phyloP scores from a whole-genome alignment of 2,113 vertebrate species.

The Regulus satrapa region DNA sequence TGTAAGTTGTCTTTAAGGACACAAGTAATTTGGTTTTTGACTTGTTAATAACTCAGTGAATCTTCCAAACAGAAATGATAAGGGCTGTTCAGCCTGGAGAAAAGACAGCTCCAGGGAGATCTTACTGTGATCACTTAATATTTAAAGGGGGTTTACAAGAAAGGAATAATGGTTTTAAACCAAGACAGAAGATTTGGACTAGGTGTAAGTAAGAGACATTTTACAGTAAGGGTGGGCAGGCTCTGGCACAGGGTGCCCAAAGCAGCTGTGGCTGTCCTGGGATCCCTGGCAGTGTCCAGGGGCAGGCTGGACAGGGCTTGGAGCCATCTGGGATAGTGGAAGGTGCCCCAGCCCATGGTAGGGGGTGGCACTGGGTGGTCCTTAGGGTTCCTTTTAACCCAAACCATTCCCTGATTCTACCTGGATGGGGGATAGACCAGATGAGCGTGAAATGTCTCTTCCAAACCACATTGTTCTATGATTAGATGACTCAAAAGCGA shows the following conservation, averaged over 20 bases:
- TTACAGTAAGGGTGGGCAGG: rapidly evolving
- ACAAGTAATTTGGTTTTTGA: background rate
- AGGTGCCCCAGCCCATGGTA: background rate
- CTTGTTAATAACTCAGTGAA: background rate
- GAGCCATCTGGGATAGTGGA: rapidly evolving
- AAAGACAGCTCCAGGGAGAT: background rate
- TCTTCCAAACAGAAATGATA: background rate
- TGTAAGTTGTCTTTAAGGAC: background rate
- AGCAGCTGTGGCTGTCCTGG: rapidly evolving
- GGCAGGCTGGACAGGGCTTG: rapidly evolving
- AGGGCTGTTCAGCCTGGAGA: background rate
- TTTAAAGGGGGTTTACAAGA: background rate
- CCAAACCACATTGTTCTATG: background rate
- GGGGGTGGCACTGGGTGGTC: background rate
- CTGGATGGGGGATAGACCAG: background rate
- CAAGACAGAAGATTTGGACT: background rate
- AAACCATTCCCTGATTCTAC: background rate
- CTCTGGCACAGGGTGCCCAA: background rate
- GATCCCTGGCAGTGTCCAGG: background rate
- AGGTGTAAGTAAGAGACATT: background rate
- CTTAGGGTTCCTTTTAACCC: background rate
- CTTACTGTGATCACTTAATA: rapidly evolving
- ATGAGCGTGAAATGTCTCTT: background rate
- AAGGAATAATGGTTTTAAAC: background rate
- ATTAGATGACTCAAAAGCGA: background rate